Percentiles rank a stretch among this genome's conserved stretches.
These are phyloP conservation scores for Emydoidea blandingii DNA, from an alignment of 2,797 vertebrate species.

Conservation along the genomic window DNA sequence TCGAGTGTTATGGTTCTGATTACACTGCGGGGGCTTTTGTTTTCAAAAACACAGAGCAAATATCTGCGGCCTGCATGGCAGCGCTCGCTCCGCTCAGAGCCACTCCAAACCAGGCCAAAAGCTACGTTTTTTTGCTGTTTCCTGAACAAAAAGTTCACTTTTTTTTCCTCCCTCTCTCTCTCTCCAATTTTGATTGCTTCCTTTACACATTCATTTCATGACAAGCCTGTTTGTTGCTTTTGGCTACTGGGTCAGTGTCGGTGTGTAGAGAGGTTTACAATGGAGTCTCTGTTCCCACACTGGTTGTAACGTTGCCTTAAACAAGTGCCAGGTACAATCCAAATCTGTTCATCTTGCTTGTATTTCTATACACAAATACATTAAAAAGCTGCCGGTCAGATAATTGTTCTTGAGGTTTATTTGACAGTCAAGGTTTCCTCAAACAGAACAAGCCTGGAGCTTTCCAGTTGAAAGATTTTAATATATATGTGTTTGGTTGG, in stretches of 20 bases:
- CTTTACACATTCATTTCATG: constrained; percentile 71
- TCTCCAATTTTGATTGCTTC: constrained; percentile 54
- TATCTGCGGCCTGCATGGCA: not conserved
- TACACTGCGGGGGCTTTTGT: not conserved
- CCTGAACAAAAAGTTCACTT: not conserved
- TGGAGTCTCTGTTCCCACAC: constrained; percentile 42
- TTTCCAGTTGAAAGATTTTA: not conserved
- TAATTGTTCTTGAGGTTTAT: constrained; percentile 57
- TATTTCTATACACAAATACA: constrained; percentile 22
- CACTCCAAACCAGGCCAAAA: not conserved
- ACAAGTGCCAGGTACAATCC: constrained; percentile 26
- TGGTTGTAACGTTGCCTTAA: constrained; percentile 36
- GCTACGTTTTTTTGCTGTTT: not conserved
- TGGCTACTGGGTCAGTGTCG: constrained; percentile 38
- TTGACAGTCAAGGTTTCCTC: constrained; percentile 56
- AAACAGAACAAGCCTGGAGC: not conserved
- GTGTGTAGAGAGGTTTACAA: constrained; percentile 25
- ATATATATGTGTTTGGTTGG: not conserved
- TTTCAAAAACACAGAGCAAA: not conserved
- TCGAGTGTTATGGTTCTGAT: not conserved
- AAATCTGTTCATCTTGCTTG: constrained; percentile 37
- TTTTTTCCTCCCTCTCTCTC: not conserved
- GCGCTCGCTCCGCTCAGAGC: not conserved
- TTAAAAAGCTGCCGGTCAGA: not conserved
- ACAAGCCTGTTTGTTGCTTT: constrained; percentile 64